Conservation (phyloP, 1,140 invertebrate species). For the Bactericera cockerelli region DNA sequence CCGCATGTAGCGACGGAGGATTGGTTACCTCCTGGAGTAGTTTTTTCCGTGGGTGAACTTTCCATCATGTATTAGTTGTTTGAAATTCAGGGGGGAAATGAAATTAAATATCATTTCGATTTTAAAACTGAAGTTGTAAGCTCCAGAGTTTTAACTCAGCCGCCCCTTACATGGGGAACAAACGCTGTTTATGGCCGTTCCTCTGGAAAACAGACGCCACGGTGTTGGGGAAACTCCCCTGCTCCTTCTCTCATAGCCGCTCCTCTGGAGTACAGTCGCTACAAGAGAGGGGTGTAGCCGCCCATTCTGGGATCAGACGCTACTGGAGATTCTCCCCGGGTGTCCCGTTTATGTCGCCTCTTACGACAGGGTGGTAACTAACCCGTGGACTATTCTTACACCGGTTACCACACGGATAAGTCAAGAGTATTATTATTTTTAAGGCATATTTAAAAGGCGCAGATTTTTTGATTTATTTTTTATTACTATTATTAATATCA, state of each 20-base stretch:
- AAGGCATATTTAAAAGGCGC: too few relatives aligned
- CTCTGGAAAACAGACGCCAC: not conserved
- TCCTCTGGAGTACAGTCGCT: not conserved
- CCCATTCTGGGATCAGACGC: not conserved
- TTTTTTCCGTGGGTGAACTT: not conserved
- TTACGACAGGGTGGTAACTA: not conserved
- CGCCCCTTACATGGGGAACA: conserved; percentile 6
- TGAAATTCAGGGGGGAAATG: not conserved
- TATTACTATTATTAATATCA: too few relatives aligned
- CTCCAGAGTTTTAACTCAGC: not conserved
- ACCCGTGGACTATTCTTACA: too few relatives aligned
- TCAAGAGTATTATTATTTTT: too few relatives aligned
- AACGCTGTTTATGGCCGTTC: not conserved
- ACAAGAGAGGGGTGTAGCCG: too few relatives aligned
- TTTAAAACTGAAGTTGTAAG: not conserved
- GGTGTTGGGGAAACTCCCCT: too few relatives aligned
- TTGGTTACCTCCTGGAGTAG: conserved; percentile 8
- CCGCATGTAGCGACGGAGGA: not conserved
- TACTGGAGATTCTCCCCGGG: not conserved
- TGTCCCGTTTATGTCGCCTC: conserved; percentile 1
- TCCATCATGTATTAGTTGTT: not conserved
- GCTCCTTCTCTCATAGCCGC: too few relatives aligned
- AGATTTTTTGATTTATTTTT: too few relatives aligned
- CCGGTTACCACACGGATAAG: too few relatives aligned
- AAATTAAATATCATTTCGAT: not conserved